These are phyloP conservation scores for Elgaria multicarinata DNA, from an alignment of 2,113 vertebrate species.

Conservation along the genomic window DNA sequence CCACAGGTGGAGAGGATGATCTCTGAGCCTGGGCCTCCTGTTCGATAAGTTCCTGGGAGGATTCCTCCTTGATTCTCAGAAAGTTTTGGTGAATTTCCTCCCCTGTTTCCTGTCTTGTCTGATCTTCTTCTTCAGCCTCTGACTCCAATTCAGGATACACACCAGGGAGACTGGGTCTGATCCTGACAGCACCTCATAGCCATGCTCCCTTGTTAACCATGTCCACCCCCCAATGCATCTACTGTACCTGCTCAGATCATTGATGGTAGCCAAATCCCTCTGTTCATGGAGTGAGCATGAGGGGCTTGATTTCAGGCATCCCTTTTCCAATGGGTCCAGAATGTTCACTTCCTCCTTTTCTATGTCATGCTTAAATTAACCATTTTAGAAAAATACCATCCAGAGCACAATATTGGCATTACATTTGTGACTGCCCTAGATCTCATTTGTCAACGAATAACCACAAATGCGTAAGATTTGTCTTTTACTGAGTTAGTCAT, in stretches of 20 bases:
- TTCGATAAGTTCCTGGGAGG: too few species aligned
- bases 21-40: too few species aligned
- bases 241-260: background rate
- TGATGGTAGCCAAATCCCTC: background rate
- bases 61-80: too few species aligned
- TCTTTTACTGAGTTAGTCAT: background rate
- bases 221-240: too few species aligned
- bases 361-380: background rate
- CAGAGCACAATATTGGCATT: background rate
- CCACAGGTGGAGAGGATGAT: too few species aligned
- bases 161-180: too few species aligned
- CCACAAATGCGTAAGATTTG: background rate
- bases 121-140: too few species aligned
- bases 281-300: background rate
- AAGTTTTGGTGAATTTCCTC: too few species aligned
- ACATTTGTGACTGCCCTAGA: background rate
- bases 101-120: too few species aligned
- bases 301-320: background rate
- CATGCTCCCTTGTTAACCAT: constrained; percentile 96
- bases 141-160: too few species aligned
- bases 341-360: background rate
- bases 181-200: constrained; percentile 81
- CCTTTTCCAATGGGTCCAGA: too few species aligned
- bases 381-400: background rate
- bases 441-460: constrained; percentile 6